These are phyloP conservation scores for Macaria notata DNA, from an alignment of 2,888 invertebrate genomes.

Conservation along the genomic window DNA sequence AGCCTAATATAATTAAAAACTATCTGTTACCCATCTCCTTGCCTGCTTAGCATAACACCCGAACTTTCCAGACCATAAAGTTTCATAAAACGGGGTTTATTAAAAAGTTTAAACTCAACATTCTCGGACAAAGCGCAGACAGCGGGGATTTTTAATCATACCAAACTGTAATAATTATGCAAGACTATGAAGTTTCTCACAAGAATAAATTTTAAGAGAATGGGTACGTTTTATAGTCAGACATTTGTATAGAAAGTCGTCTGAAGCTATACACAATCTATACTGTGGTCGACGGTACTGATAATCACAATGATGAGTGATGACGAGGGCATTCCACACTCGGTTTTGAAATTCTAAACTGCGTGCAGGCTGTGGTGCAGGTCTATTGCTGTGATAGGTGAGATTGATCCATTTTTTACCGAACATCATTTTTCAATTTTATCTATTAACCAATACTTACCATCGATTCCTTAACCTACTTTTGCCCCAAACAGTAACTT, in stretches of 20 bases:
- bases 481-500: not conserved
- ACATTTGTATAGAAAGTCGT: no score
- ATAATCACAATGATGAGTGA: no score
- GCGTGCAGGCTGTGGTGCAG: no score
- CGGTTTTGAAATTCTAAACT: no score
- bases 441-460: no score
- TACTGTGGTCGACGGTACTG: no score
- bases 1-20: not conserved
- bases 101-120: conserved; percentile 35
- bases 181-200: conserved; percentile 24
- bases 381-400: no score
- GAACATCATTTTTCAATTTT: no score
- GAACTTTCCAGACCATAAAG: conserved; percentile 14
- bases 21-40: not conserved
- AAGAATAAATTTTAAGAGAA: conserved; percentile 17
- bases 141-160: conserved; percentile 33
- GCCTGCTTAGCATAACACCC: conserved; percentile 3
- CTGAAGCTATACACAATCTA: no score
- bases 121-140: conserved; percentile 28
- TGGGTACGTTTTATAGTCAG: not conserved
- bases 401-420: no score
- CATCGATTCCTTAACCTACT: no score
- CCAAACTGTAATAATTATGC: conserved; percentile 33
- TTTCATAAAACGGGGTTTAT: conserved; percentile 21
- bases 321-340: no score